Percentiles rank a stretch among this genome's conserved stretches.
These are phyloP conservation scores for Pachycephala philippinensis DNA, from an alignment of 2,113 vertebrate genomes.

Conservation along the genomic window DNA sequence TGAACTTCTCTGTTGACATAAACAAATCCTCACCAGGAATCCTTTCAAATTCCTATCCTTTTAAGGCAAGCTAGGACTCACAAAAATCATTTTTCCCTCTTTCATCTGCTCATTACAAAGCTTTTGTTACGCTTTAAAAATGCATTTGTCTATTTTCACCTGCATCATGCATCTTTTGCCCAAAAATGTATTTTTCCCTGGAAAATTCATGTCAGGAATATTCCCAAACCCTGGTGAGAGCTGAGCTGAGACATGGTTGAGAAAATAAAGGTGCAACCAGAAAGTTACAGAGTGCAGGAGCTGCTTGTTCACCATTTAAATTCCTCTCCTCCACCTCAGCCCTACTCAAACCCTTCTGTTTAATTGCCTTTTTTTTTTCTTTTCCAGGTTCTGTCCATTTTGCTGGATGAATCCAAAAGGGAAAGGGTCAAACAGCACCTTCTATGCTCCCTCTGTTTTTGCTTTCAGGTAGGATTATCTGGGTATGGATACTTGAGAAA, in stretches of 20 bases:
- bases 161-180: background rate
- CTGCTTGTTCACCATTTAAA: background rate
- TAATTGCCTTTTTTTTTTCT: background rate
- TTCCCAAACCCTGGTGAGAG: background rate
- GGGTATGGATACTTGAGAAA: background rate
- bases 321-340: background rate
- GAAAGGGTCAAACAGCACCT: background rate
- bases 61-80: background rate
- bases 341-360: background rate
- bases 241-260: background rate
- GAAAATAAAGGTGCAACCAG: background rate
- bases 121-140: background rate
- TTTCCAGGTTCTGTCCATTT: background rate
- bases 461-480: background rate
- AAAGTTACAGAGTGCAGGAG: background rate
- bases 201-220: background rate
- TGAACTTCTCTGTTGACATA: background rate
- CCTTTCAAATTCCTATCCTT: background rate
- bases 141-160: background rate
- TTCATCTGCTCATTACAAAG: background rate
- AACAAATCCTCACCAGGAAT: background rate
- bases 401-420: background rate
- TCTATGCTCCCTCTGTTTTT: fast-evolving
- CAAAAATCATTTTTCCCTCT: background rate
- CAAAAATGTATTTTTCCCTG: background rate